Evolutionary conservation across 2,113 vertebrate genomes (phyloP), one percentile per base, ranked within the genome.

Genomic region (Tenebrosternarchus preto): DNA sequence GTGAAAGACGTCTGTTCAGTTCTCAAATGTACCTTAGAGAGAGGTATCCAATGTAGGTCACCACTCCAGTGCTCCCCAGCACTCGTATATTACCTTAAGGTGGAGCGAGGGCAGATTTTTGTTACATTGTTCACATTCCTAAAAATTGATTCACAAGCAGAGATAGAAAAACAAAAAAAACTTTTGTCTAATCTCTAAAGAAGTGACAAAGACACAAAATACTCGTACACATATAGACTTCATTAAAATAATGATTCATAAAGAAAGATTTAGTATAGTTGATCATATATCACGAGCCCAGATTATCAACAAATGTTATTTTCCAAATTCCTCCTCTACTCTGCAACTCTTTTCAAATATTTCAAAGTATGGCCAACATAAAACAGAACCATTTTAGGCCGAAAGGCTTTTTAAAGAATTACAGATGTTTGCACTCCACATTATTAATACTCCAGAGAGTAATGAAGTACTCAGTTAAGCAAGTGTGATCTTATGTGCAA

Each of bases 321-420:
- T 78, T 77, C 67, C 78, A 82, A 50, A 50, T 50, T 50, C 43
- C 43, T 46, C 39, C 39, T 46, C 39, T 50, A 12, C 43, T 50
- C 43, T 3, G 12, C 43, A 50, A 50, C 61, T 70, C 88, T 70
- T 83, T 85, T 83, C 46, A 67, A 84, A 77, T 70, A 84, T 59
- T 7, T 72, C 67, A 78, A 80, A 84, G 82, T 17, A 24, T 86
- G 89, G 90, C 89, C 87, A 88, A 78, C 46, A 85, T 80, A 87
- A 86, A 33, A 66, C 33, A 29, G 2, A 68, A 88, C 88, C 79
- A 83, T 83, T 89, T 84, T 85, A 86, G 80, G 76, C 85, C 61
- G 78, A 84, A 86, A 87, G 80, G 19, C 29, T 73, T 61, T 61
- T 50, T 24, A 70, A 69, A 76, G 36, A 76, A 73, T 73, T 17